phyloP scores from a whole-genome alignment of 2,797 vertebrate genomes.

The Synaphobranchus kaupii region DNA sequence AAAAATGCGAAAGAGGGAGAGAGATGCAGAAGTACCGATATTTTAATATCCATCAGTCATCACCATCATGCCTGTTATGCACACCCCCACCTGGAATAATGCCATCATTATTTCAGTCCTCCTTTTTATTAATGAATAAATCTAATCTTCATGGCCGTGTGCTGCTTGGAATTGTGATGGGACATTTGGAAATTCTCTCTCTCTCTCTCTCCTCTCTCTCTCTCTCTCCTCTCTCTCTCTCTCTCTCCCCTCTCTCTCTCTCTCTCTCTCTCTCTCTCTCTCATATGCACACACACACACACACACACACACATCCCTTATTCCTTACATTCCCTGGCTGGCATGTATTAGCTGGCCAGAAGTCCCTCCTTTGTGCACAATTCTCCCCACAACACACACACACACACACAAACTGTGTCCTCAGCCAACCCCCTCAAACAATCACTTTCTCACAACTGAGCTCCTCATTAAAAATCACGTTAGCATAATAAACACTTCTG shows the following conservation, averaged over 20 bases:
- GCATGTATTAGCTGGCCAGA: background rate
- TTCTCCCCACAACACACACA: background rate
- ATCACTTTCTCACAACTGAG: background rate
- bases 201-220: constrained; percentile 38
- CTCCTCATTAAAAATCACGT: background rate
- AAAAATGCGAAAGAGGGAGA: background rate
- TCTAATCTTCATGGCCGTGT: background rate
- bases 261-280: constrained; percentile 47
- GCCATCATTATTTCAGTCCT: background rate
- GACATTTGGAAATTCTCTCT: background rate
- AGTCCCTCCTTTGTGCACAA: constrained; percentile 3
- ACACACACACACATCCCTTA: background rate
- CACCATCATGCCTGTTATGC: background rate
- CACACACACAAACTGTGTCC: constrained; percentile 17
- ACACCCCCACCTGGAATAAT: background rate
- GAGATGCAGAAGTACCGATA: background rate
- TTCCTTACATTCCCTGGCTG: background rate
- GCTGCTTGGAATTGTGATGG: background rate
- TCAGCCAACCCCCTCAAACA: constrained; percentile 35
- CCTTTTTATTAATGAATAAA: background rate
- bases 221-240: constrained; percentile 45
- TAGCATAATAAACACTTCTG: background rate
- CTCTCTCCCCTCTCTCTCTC: constrained; percentile 49
- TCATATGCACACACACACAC: constrained; percentile 13
- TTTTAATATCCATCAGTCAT: background rate